Percentiles rank a stretch among this genome's conserved stretches.
Evolutionary conservation across 2,113 vertebrate species (phyloP).

Genomic region (Pygoscelis adeliae): DNA sequence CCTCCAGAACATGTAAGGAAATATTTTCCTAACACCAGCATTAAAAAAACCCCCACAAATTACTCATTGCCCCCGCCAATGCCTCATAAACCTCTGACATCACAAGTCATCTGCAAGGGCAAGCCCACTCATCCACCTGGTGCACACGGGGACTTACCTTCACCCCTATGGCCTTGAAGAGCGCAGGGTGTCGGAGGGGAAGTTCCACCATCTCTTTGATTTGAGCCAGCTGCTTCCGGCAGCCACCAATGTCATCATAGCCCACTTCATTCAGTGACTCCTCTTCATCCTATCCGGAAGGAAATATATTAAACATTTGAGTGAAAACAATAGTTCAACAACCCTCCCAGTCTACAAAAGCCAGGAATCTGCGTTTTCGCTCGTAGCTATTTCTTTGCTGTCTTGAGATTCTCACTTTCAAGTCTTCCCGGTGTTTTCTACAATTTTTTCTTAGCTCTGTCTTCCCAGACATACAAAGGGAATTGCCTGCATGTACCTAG

Average conservation of each 20-base stretch:
- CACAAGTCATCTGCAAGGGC: neutral
- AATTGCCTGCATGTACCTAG: neutral
- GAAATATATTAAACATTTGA: neutral
- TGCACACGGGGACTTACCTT: conserved; percentile 77
- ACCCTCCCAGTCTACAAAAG: neutral
- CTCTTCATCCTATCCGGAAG: conserved; percentile 87
- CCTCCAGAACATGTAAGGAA: neutral
- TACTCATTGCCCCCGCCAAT: neutral
- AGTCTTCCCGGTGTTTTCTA: neutral
- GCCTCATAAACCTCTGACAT: neutral
- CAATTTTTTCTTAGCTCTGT: neutral
- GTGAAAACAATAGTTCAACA: neutral
- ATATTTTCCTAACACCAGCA: neutral
- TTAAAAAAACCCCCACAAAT: neutral
- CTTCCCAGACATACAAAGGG: neutral
- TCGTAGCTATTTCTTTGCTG: neutral
- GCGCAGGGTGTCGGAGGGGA: conserved; percentile 93
- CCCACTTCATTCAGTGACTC: conserved; percentile 97
- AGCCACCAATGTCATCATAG: conserved; percentile 98
- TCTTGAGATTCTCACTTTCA: neutral
- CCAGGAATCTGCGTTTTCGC: neutral
- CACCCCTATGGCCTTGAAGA: conserved; percentile 98
- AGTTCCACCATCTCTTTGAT: conserved; percentile 99
- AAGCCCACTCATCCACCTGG: neutral
- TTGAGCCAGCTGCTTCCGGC: conserved; percentile 95